These are phyloP conservation scores for Osmerus mordax DNA, from an alignment of 2,113 vertebrate genomes.

Conservation along the genomic window DNA sequence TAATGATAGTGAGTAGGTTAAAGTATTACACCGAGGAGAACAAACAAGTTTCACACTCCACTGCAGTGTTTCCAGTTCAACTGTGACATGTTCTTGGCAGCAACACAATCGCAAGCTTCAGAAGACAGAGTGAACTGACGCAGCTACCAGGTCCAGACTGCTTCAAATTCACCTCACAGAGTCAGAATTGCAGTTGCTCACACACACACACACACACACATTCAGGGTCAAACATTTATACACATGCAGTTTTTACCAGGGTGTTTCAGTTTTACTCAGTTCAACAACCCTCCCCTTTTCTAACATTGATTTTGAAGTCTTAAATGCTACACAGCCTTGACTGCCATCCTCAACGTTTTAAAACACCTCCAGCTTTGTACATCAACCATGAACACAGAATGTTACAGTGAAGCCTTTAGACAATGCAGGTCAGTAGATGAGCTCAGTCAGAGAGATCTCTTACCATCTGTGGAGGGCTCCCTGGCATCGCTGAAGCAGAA, in stretches of 20 bases:
- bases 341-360: not conserved
- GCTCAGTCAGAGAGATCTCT: constrained; percentile 11
- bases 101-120: not conserved
- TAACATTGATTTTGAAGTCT: too few relatives aligned
- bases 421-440: not conserved
- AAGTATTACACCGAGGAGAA: not conserved
- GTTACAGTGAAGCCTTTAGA: not conserved
- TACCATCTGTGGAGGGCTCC: constrained; percentile 42
- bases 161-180: constrained; percentile 44
- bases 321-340: too few relatives aligned
- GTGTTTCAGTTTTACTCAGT: not conserved
- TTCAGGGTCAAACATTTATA: not conserved
- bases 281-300: too few relatives aligned
- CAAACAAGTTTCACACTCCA: not conserved
- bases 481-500: not conserved
- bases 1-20: too few relatives aligned
- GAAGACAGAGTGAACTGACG: not conserved
- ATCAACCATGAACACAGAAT: not conserved
- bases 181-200: not conserved
- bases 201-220: not conserved
- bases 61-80: not conserved
- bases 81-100: constrained; percentile 22
- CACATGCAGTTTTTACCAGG: not conserved
- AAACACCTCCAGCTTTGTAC: not conserved
- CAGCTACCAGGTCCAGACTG: constrained; percentile 12